Conservation (phyloP, 2,113 vertebrate species). For the Festucalex cinctus region DNA sequence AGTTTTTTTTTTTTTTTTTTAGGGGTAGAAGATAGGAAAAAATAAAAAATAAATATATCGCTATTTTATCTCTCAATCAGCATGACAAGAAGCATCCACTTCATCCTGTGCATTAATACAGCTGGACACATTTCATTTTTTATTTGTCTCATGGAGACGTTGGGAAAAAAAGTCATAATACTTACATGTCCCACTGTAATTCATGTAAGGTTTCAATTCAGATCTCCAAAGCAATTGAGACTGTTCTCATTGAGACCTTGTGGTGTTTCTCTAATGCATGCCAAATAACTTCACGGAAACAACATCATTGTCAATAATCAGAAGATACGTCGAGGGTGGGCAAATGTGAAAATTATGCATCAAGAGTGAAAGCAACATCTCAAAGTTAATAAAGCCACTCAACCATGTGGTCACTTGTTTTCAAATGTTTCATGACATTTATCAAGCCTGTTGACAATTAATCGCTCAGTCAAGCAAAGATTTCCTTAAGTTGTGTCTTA, state of each 20-base stretch:
- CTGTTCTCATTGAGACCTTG: neutral
- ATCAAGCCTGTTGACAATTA: neutral
- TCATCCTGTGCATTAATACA: neutral
- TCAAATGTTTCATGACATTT: neutral
- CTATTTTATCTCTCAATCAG: neutral
- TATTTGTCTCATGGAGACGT: too few species aligned
- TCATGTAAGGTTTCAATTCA: neutral
- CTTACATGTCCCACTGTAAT: too few species aligned
- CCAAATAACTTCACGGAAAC: neutral
- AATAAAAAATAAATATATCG: too few species aligned
- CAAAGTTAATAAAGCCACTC: neutral
- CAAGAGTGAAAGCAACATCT: neutral
- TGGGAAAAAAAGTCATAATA: too few species aligned
- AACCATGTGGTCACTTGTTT: neutral
- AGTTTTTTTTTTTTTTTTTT: too few species aligned
- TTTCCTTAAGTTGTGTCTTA: neutral
- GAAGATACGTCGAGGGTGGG: neutral
- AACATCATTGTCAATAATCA: neutral
- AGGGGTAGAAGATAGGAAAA: neutral
- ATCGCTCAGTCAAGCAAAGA: neutral
- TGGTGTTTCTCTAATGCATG: neutral
- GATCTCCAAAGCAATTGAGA: neutral
- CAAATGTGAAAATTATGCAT: neutral
- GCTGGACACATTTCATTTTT: neutral
- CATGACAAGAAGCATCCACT: neutral